These are phyloP conservation scores for Holocentrus rufus DNA, from an alignment of 2,797 vertebrate species.

Conservation along the genomic window DNA sequence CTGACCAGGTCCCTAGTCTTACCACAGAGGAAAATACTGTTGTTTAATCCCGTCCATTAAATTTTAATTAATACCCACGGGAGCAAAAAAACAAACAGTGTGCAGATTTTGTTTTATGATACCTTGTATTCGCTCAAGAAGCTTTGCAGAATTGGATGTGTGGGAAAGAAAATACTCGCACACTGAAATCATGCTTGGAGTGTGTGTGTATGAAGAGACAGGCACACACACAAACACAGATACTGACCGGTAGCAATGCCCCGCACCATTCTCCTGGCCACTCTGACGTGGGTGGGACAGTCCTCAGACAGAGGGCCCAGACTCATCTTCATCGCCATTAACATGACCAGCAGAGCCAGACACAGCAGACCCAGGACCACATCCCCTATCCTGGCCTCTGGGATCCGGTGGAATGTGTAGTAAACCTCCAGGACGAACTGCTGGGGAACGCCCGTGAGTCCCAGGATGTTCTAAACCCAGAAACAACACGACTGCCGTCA, in stretches of 20 bases:
- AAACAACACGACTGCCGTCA: conserved; percentile 22
- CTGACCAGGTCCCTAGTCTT: too few species aligned
- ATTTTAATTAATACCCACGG: too few species aligned
- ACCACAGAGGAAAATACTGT: too few species aligned
- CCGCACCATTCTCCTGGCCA: conserved; percentile 84
- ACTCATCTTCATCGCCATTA: conserved; percentile 83
- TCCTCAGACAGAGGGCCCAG: conserved; percentile 51
- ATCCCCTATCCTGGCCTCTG: conserved; percentile 87
- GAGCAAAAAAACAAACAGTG: too few species aligned
- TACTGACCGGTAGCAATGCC: conserved; percentile 85
- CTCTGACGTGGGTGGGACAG: conserved; percentile 49
- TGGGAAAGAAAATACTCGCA: background rate
- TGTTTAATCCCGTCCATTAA: too few species aligned
- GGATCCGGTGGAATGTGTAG: conserved; percentile 84
- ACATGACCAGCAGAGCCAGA: conserved; percentile 78
- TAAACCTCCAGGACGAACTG: conserved; percentile 92
- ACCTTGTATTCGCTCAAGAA: too few species aligned
- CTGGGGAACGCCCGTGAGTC: conserved; percentile 85
- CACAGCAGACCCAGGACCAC: conserved; percentile 87
- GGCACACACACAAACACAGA: background rate
- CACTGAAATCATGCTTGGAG: background rate
- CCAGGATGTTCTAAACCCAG: conserved; percentile 88
- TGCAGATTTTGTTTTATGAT: too few species aligned
- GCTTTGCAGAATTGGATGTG: background rate
- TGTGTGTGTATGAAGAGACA: background rate